Evolutionary conservation across 2,797 vertebrate species (phyloP), one percentile per base, ranked within the genome.

Genomic region (Echeneis naucrates): DNA sequence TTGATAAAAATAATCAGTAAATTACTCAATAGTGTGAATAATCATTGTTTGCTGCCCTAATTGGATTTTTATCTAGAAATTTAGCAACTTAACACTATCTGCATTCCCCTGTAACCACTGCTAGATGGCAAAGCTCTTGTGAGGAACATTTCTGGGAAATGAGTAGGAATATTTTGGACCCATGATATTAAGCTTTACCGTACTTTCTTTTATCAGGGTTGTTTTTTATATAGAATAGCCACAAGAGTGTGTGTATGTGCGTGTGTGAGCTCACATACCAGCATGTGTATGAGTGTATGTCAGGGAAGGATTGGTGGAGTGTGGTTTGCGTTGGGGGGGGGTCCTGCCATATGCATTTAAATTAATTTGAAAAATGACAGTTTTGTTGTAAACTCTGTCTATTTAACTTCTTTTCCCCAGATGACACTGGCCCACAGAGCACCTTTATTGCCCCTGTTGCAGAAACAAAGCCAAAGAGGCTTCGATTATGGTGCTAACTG

Each of bases 401-500:
- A 54, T 68, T 84, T 74, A 50, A 66, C 59, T 77, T 33, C 11
- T 81, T 83, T 80, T 72, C 26, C 74, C 66, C 55, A 75, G 79
- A 80, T 78, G 60, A 61, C 76, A 78, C 81, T 53, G 21, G 65
- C 77, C 79, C 79, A 74, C 74, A 68, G 75, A 82, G 82, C 83
- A 86, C 77, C 72, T 69, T 77, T 68, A 75, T 55, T 75, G 35
- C 61, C 53, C 54, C 74, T 79, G 86, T 71, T 75, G 68, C 73
- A 77, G 82, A 69, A 80, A 68, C 76, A 78, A 86, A 88, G 76
- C 78, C 75, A 70, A 27, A 70, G 21, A 71, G 72, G 84, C 70
- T 85, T 82, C 51, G 53, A 66, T 75, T 79, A 84, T 87, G 93
- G 93, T 94, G 92, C 94, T 94, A 94, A 85, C 74, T 74, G 84